phyloP scores from a whole-genome alignment of 2,888 invertebrate genomes.

The Tineola bisselliella region DNA sequence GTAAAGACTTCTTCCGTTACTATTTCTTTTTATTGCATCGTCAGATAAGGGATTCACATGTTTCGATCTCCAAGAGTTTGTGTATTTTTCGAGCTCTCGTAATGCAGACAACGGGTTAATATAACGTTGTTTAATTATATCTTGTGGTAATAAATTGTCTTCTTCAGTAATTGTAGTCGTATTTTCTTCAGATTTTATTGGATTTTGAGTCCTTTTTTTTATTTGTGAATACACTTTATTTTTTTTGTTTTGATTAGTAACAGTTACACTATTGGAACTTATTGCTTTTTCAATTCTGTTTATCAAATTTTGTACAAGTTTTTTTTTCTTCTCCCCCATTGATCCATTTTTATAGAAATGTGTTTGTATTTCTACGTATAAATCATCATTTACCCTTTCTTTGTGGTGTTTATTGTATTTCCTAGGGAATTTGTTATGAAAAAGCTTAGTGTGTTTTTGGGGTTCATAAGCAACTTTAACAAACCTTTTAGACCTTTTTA shows the following conservation, averaged over 20 bases:
- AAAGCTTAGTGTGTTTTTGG: constrained; percentile 14
- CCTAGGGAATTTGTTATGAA: constrained; percentile 14
- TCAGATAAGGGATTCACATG: background rate
- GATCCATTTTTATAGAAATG: constrained; percentile 49
- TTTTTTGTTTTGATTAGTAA: constrained; percentile 23
- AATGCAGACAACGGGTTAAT: background rate
- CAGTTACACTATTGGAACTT: constrained; percentile 22
- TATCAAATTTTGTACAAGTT: constrained; percentile 39
- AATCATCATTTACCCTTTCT: constrained; percentile 39
- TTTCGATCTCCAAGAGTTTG: background rate
- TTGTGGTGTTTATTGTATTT: constrained; percentile 20
- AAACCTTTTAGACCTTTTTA: constrained; percentile 39
- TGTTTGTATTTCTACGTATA: constrained; percentile 57
- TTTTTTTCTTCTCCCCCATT: constrained; percentile 47
- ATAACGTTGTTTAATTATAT: background rate
- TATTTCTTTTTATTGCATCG: background rate
- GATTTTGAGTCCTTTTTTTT: constrained; percentile 40
- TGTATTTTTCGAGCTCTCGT: background rate
- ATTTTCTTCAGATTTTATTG: constrained; percentile 24
- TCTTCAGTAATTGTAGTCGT: background rate
- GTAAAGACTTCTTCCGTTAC: no score
- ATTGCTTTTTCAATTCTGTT: constrained; percentile 52
- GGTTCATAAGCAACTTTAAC: constrained; percentile 33
- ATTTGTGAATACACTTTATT: constrained; percentile 29
- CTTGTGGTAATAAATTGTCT: background rate